These are phyloP conservation scores for Cetonia aurata DNA, from an alignment of 2,888 invertebrate species.

Conservation along the genomic window DNA sequence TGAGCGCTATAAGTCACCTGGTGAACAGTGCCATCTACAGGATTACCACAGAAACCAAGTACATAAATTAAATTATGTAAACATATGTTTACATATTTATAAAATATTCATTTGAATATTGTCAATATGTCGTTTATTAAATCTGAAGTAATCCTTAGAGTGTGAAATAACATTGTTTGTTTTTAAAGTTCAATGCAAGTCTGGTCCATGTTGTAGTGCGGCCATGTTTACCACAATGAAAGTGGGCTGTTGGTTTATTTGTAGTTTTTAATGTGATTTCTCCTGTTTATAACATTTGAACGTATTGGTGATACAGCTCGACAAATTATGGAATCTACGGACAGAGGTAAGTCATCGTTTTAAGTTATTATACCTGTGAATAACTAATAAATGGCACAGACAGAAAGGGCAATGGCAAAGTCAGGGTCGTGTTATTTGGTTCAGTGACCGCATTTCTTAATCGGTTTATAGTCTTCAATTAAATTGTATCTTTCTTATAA, in stretches of 20 bases:
- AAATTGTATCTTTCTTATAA: constrained; percentile 29
- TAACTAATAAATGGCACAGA: constrained; percentile 61
- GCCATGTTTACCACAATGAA: constrained; percentile 65
- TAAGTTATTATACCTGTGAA: constrained; percentile 53
- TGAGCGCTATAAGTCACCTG: constrained; percentile 1
- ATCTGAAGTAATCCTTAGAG: constrained; percentile 17
- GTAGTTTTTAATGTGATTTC: constrained; percentile 59
- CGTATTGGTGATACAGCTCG: constrained; percentile 47
- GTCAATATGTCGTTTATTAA: constrained; percentile 26
- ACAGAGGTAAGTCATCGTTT: constrained; percentile 60
- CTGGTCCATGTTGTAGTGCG: constrained; percentile 47
- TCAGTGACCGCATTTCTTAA: constrained; percentile 71
- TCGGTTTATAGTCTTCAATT: constrained; percentile 38
- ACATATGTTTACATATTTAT: constrained; percentile 38
- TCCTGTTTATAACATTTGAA: constrained; percentile 52
- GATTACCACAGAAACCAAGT: background rate
- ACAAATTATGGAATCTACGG: constrained; percentile 61
- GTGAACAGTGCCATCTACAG: constrained; percentile 23
- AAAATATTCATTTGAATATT: constrained; percentile 26
- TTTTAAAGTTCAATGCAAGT: constrained; percentile 40
- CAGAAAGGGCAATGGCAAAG: constrained; percentile 72
- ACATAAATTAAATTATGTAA: constrained; percentile 39
- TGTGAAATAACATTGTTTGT: constrained; percentile 29
- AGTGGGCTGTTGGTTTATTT: constrained; percentile 63
- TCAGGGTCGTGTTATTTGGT: constrained; percentile 73